phyloP scores from a whole-genome alignment of 2,113 vertebrate genomes.

The Tinamus guttatus region DNA sequence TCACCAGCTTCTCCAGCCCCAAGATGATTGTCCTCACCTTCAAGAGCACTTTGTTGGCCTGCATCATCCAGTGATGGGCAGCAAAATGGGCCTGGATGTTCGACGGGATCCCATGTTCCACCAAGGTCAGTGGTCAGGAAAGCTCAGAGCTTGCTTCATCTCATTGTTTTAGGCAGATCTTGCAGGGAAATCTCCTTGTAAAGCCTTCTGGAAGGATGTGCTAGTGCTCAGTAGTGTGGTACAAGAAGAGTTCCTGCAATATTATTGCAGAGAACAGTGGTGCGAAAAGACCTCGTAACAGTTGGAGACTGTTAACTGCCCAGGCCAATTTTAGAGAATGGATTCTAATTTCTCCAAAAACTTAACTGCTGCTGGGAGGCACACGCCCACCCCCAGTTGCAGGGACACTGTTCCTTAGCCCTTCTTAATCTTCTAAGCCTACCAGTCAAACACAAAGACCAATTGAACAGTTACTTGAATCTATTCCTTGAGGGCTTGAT shows the following conservation, averaged over 20 bases:
- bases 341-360: background rate
- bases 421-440: background rate
- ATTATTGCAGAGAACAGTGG: background rate
- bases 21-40: slow-evolving; percentile 64
- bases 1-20: slow-evolving; percentile 78
- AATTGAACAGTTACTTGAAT: background rate
- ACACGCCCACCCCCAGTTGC: background rate
- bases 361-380: background rate
- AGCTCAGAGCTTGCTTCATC: background rate
- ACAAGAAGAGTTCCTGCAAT: background rate
- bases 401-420: background rate
- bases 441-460: background rate
- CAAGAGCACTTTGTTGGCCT: slow-evolving; percentile 68
- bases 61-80: slow-evolving; percentile 56
- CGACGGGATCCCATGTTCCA: slow-evolving; percentile 69
- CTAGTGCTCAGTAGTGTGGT: background rate
- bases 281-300: background rate
- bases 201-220: background rate
- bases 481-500: background rate
- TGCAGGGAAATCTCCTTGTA: background rate
- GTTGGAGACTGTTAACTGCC: background rate
- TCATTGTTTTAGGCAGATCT: background rate
- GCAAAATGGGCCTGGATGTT: slow-evolving; percentile 42
- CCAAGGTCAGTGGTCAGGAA: slow-evolving; percentile 68
- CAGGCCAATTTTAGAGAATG: background rate